Evolutionary conservation across 2,797 vertebrate species (phyloP).

Genomic region (Pseudochirops corinnae): DNA sequence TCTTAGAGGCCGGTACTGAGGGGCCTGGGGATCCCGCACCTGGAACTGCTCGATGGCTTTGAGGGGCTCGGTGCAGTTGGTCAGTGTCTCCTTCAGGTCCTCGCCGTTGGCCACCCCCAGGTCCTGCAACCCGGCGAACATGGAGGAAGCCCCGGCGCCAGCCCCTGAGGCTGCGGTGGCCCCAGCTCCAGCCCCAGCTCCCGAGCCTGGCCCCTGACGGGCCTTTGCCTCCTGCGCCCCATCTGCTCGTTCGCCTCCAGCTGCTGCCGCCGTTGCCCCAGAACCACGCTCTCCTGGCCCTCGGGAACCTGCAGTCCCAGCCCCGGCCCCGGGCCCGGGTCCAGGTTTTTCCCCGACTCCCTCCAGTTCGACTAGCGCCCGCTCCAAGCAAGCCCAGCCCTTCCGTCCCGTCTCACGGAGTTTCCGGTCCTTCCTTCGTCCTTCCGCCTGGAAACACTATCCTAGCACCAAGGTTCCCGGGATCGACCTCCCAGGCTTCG

Average conservation of each 20-base stretch:
- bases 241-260: conserved; percentile 23
- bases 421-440: neutral
- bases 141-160: conserved; percentile 69
- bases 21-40: conserved; percentile 82
- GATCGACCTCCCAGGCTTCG: neutral
- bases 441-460: conserved; percentile 11
- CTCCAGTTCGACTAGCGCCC: neutral
- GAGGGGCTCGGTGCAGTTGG: conserved; percentile 97
- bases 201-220: conserved; percentile 56
- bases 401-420: neutral
- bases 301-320: neutral
- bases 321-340: neutral
- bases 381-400: neutral
- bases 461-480: conserved; percentile 48
- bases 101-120: conserved; percentile 97
- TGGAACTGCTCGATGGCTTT: conserved; percentile 99
- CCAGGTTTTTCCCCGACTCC: neutral
- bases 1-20: neutral
- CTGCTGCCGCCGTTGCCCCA: neutral
- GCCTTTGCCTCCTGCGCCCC: conserved; percentile 55
- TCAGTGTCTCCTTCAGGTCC: conserved; percentile 97
- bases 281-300: conserved; percentile 3
- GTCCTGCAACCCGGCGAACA: conserved; percentile 96
- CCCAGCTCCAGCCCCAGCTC: conserved; percentile 14
- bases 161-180: conserved; percentile 66